phyloP scores from a whole-genome alignment of 2,888 invertebrate species.

The Penaeus monodon region DNA sequence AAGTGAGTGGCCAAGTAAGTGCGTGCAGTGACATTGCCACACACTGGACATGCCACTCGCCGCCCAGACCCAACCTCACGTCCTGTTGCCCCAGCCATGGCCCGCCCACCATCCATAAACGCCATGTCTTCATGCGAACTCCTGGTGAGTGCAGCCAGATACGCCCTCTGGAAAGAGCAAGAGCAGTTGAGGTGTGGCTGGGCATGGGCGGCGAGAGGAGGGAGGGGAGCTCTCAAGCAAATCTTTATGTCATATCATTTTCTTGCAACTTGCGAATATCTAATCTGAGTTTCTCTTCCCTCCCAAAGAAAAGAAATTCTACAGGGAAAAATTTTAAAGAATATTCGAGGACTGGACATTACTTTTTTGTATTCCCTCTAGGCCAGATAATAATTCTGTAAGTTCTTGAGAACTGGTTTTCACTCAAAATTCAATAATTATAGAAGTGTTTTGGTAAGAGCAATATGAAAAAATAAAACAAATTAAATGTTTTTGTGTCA shows the following conservation, averaged over 20 bases:
- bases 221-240: constrained; percentile 9
- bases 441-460: too few species aligned
- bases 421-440: too few species aligned
- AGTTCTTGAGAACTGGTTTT: too few species aligned
- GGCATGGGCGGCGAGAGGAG: constrained; percentile 23
- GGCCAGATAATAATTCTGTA: too few species aligned
- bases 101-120: constrained; percentile 46
- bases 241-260: constrained; percentile 10
- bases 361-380: too few species aligned
- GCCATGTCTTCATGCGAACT: constrained; percentile 46
- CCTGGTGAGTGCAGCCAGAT: constrained; percentile 48
- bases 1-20: constrained; percentile 55
- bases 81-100: constrained; percentile 43
- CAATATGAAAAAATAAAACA: too few species aligned
- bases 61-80: constrained; percentile 42
- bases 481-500: too few species aligned
- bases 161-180: constrained; percentile 59
- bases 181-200: constrained; percentile 45
- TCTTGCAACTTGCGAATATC: background rate
- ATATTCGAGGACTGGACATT: too few species aligned
- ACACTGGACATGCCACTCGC: constrained; percentile 53
- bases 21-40: constrained; percentile 55
- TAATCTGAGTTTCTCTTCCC: background rate
- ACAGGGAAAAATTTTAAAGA: too few species aligned
- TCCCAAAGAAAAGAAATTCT: too few species aligned